phyloP scores from a whole-genome alignment of 2,797 vertebrate species.

The Crenichthys baileyi region DNA sequence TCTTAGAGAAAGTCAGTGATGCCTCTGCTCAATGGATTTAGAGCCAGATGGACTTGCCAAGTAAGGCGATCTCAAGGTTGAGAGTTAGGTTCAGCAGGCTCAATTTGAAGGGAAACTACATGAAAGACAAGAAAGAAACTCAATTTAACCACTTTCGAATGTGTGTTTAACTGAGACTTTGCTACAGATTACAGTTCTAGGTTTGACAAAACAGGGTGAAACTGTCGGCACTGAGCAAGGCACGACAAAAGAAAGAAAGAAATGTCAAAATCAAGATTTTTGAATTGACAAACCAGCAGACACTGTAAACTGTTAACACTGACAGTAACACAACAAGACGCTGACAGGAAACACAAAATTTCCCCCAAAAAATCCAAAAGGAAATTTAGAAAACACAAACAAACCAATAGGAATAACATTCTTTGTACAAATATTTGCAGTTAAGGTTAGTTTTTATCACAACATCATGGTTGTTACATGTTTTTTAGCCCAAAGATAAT shows the following conservation, averaged over 20 bases:
- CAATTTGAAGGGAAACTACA: constrained; percentile 17
- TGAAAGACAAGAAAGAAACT: constrained; percentile 7
- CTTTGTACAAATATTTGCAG: constrained; percentile 81
- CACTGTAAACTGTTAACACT: constrained; percentile 77
- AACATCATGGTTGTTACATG: constrained; percentile 51
- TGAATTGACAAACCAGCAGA: constrained; percentile 63
- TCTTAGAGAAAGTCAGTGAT: constrained; percentile 52
- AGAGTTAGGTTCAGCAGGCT: constrained; percentile 13
- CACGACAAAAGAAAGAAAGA: not conserved
- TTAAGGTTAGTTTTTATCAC: constrained; percentile 76
- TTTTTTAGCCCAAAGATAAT: constrained; percentile 60
- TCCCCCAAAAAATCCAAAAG: constrained; percentile 28
- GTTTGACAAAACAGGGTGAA: constrained; percentile 8
- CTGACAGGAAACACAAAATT: constrained; percentile 45
- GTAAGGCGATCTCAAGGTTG: constrained; percentile 34
- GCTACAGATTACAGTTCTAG: constrained; percentile 51
- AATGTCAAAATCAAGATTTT: constrained; percentile 40
- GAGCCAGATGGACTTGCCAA: constrained; percentile 32
- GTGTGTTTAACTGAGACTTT: constrained; percentile 29
- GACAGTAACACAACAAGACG: constrained; percentile 74
- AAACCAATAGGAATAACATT: constrained; percentile 58
- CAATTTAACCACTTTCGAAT: constrained; percentile 33
- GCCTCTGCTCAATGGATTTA: constrained; percentile 35
- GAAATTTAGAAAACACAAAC: constrained; percentile 9
- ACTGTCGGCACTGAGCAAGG: not conserved